Conservation (phyloP, 2,797 vertebrate species). For the Semaprochilodus insignis region DNA sequence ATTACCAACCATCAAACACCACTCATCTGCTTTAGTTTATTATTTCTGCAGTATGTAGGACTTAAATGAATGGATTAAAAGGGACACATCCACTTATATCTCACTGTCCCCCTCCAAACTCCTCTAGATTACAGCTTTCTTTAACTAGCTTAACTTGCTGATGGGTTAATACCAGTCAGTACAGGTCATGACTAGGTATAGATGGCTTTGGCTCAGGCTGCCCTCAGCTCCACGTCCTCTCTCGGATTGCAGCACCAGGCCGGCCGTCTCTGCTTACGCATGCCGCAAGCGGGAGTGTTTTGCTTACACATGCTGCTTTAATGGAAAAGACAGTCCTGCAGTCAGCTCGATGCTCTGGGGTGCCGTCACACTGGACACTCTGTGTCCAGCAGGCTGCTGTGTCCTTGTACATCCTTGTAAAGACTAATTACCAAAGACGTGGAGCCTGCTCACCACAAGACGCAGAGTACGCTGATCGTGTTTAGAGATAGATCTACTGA, state of each 20-base stretch:
- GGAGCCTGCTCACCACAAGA: slow-evolving; percentile 34
- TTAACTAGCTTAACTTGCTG: too few species aligned
- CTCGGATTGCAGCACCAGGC: neutral
- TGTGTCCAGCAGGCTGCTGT: slow-evolving; percentile 5
- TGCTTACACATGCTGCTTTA: neutral
- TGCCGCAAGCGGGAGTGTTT: neutral
- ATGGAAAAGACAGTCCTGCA: neutral
- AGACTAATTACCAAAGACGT: slow-evolving; percentile 58
- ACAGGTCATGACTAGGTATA: too few species aligned
- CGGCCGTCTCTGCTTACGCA: neutral
- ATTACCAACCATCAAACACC: too few species aligned
- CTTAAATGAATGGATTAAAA: too few species aligned
- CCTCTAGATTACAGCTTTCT: too few species aligned
- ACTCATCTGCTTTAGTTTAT: too few species aligned
- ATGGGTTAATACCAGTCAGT: too few species aligned
- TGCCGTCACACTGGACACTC: neutral
- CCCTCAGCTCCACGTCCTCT: neutral
- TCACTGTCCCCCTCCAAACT: too few species aligned
- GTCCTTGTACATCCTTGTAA: slow-evolving; percentile 58
- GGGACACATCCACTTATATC: too few species aligned
- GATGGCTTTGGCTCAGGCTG: neutral
- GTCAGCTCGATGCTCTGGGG: neutral
- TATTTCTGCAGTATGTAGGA: too few species aligned
- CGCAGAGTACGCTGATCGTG: slow-evolving; percentile 40
- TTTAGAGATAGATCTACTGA: slow-evolving; percentile 4